Base-by-base conservation (phyloP, 2,113 vertebrate genomes). In the Cyphomyrus discorhynchus region DNA sequence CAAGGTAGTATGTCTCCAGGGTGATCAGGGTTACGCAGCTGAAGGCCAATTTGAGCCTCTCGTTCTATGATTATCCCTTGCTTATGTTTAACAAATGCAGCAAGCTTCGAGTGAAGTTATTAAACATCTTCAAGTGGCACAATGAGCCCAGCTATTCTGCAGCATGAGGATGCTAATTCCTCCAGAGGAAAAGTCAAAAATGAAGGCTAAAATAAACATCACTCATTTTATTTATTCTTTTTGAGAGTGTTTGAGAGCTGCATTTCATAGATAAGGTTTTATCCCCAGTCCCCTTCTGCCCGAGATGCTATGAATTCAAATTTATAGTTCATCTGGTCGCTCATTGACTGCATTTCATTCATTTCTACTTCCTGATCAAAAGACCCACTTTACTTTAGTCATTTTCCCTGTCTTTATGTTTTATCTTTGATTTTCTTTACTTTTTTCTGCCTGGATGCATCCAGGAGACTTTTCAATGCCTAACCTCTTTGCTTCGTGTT, bases 131-230 rank as follows among this genome's bases (percentile, higher is more conserved):
- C 17, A 42, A 80, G 74, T 42, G 74, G 35, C 35, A 80, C 74
- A 80, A 80, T 42, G 35, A 80, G 35, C 13, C 5, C 74, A 42
- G 74, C 35, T 80, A 19, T 80, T 80, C 74, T 39, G 35, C 74
- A 80, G 35, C 13, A 80, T 17, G 8, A 85, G 10, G 24, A 27
- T 27, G 45, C 15, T 50, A 86, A 49, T 86, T 50, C n/a, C 83
- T 49, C 83, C 83, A 47, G 83, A 86, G 45, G 45, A 86, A 84
- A 50, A 27, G 83, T n/a, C 6, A 86, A 86, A 86, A 86, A 86
- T 15, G 24, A n/a, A 47, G n/a, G 45, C 11, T 35, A 49, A 85
- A 85, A 84, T 46, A 84, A 85, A 85, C 47, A 86, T 11, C 24
- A 10, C 42, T 49, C 21, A 50, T 49, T 39, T 85, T n/a, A 49